These are phyloP conservation scores for Andrena praecox DNA, from an alignment of 2,888 invertebrate genomes.

Conservation along the genomic window DNA sequence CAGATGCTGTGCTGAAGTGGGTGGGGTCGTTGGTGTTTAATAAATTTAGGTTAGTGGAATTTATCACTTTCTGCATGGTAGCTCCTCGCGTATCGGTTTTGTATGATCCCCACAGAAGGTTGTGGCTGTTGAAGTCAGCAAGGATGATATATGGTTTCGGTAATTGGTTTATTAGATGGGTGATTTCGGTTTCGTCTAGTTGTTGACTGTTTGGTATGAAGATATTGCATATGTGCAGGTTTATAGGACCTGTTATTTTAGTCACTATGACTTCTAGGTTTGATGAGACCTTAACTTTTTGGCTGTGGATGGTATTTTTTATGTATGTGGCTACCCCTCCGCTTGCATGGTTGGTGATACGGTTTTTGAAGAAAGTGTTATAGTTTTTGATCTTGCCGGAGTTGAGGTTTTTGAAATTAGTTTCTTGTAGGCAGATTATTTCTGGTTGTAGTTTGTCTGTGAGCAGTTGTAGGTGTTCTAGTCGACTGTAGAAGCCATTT, in stretches of 20 bases:
- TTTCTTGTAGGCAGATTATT: not conserved
- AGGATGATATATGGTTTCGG: not conserved
- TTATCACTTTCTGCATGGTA: not conserved
- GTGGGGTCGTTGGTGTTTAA: not conserved
- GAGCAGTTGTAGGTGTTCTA: too few species aligned
- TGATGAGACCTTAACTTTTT: too few species aligned
- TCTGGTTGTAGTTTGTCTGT: too few species aligned
- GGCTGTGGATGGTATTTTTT: not conserved
- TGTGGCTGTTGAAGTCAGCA: conserved; percentile 3
- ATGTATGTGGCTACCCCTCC: conserved; percentile 4
- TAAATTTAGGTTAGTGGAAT: not conserved
- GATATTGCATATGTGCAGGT: too few species aligned
- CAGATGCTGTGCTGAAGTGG: not conserved
- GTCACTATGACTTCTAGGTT: not conserved
- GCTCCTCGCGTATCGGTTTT: not conserved
- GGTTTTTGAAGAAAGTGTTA: not conserved
- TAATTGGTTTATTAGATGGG: not conserved
- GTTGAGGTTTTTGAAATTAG: not conserved
- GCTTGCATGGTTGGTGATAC: not conserved
- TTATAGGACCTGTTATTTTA: not conserved
- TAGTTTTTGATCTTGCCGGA: not conserved
- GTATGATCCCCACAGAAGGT: not conserved
- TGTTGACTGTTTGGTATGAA: not conserved
- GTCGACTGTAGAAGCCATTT: too few species aligned
- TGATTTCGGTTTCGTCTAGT: not conserved